Base-by-base conservation (phyloP, 2,113 vertebrate species). In the Xiphorhynchus elegans region DNA sequence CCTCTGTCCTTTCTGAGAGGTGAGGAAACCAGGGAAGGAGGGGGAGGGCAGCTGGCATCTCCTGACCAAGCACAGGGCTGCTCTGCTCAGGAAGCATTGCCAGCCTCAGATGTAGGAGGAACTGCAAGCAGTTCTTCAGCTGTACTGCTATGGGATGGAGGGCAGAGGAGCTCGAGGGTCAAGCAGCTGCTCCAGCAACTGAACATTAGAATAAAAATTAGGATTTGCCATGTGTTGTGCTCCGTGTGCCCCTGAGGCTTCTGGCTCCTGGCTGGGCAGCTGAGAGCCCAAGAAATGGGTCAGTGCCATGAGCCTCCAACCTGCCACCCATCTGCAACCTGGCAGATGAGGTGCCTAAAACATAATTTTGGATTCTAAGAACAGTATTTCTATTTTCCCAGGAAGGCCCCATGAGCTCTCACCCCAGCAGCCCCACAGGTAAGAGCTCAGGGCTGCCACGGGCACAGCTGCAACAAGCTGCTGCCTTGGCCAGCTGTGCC, bases 401-500 rank as follows among this genome's bases (percentile, higher is more conserved):
- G 40, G 40, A 81, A 17, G 31, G 13, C 2, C 33, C 39, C 3
- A 0, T 25, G 25, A 9, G 17, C 31, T 44, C 18, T 72, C 2
- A 1, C 8, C 47, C 59, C 75, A n/a, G 29, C 60, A 82, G 40
- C 50, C 29, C 46, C 39, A 19, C 0, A 0, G 25, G 24, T 7
- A 7, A 17, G 31, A 33, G 31, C 52, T 72, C 8, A 6, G 35
- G 37, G 52, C 56, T 83, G 42, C 47, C 10, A 4, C 0, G 1
- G 28, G 47, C 31, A 80, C 2, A 5, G 49, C 20, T 39, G 49
- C 35, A n/a, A 23, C 58, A 50, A 15, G 63, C 40, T 81, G 47
- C 70, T 77, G 37, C 72, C 58, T 72, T 11, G 8, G 76, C 53
- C 16, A 18, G 40, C 1, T 0, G 3, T 18, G 29, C 5, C 10